Conservation (phyloP, 2,888 invertebrate species). For the Petrophora chlorosata region DNA sequence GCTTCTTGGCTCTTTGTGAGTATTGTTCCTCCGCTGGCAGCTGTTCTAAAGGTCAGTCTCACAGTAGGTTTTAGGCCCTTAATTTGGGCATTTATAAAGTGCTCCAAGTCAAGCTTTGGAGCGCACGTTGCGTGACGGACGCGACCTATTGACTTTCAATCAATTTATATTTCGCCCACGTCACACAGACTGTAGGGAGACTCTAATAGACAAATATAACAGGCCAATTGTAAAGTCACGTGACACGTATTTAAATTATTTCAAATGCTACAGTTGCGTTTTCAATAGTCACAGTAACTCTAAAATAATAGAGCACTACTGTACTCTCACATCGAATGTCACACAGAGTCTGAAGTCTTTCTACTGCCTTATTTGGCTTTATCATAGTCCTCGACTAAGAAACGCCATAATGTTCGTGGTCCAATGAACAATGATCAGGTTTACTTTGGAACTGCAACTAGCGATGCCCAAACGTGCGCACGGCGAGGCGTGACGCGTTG, state of each 20-base stretch:
- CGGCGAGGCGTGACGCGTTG: slow-evolving; percentile 57
- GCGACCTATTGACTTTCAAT: slow-evolving; percentile 64
- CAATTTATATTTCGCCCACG: slow-evolving; percentile 52
- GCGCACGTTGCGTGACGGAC: slow-evolving; percentile 47
- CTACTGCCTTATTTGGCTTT: too few relatives aligned
- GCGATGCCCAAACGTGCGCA: slow-evolving; percentile 37
- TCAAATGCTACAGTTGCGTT: neutral
- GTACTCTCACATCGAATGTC: too few relatives aligned
- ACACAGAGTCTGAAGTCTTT: too few relatives aligned
- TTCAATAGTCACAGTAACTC: too few relatives aligned
- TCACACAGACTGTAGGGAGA: slow-evolving; percentile 23
- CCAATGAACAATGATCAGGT: neutral
- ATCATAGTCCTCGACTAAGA: too few relatives aligned
- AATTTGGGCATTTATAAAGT: slow-evolving; percentile 45
- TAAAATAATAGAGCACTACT: too few relatives aligned
- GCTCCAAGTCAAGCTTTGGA: slow-evolving; percentile 45
- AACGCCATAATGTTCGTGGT: too few relatives aligned
- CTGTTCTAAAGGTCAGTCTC: slow-evolving; percentile 30
- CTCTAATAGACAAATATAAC: slow-evolving; percentile 1
- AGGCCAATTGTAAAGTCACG: slow-evolving; percentile 14
- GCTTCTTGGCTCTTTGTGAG: neutral
- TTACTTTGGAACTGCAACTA: neutral
- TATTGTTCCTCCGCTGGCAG: too few relatives aligned
- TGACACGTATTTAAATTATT: slow-evolving; percentile 6
- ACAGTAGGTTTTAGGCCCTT: slow-evolving; percentile 37